phyloP scores from a whole-genome alignment of 2,888 invertebrate species.

The Axea sp. region DNA sequence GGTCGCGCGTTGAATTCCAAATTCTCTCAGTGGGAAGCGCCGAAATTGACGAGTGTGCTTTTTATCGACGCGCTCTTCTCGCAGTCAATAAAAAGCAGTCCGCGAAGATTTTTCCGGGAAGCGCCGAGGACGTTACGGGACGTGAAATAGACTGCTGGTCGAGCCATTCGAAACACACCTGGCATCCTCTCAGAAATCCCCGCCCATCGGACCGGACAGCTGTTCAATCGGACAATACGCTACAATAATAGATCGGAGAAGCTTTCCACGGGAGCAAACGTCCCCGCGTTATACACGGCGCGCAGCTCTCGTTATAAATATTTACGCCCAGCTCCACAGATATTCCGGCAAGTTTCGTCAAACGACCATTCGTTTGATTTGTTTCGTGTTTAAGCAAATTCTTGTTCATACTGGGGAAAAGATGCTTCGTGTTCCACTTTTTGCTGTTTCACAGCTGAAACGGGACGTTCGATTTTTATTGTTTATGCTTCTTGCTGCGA shows the following conservation, averaged over 20 bases:
- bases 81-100: constrained; percentile 37
- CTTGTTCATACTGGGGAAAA: too few relatives aligned
- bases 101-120: constrained; percentile 53
- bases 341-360: too few relatives aligned
- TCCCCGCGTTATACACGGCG: not conserved
- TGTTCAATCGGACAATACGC: constrained; percentile 57
- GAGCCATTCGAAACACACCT: constrained; percentile 38
- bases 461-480: too few relatives aligned
- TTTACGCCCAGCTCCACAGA: too few relatives aligned
- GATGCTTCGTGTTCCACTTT: too few relatives aligned
- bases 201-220: constrained; percentile 59
- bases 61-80: constrained; percentile 13
- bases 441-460: too few relatives aligned
- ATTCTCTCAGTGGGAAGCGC: not conserved
- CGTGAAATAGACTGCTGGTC: constrained; percentile 43
- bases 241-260: constrained; percentile 53
- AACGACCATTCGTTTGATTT: too few relatives aligned
- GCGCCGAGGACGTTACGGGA: constrained; percentile 26
- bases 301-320: constrained; percentile 5
- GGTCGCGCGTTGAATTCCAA: too few relatives aligned
- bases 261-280: constrained; percentile 34
- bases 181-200: constrained; percentile 63
- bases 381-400: too few relatives aligned
- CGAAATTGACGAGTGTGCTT: not conserved
- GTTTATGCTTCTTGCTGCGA: too few relatives aligned